Conservation (phyloP, 2,797 vertebrate genomes). For the Neoniphon sammara region DNA sequence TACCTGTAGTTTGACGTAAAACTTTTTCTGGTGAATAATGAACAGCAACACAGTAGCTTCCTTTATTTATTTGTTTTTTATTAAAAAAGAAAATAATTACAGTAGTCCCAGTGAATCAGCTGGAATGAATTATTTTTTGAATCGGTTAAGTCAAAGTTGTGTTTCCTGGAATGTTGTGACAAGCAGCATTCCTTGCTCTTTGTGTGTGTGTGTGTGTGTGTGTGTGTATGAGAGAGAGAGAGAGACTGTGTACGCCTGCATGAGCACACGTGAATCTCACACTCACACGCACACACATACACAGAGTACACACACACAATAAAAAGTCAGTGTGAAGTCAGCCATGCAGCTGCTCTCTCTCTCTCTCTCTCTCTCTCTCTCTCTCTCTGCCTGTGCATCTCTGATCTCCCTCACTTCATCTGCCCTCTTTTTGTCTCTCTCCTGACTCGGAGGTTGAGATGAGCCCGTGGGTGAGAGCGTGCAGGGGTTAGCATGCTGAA, state of each 20-base stretch:
- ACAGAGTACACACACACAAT: conserved; percentile 3
- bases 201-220: background rate
- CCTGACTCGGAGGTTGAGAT: conserved; percentile 22
- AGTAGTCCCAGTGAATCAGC: too few relatives aligned
- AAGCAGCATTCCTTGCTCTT: conserved; percentile 31
- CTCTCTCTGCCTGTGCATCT: background rate
- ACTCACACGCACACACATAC: too few relatives aligned
- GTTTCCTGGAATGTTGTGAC: conserved; percentile 26
- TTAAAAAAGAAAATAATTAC: background rate
- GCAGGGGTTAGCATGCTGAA: conserved; percentile 35
- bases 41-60: too few relatives aligned
- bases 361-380: conserved; percentile 22
- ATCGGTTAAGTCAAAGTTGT: conserved; percentile 39
- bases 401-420: background rate
- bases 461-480: conserved; percentile 26
- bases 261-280: conserved; percentile 15
- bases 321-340: conserved; percentile 33
- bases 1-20: too few relatives aligned
- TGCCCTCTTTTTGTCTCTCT: conserved; percentile 23
- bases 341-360: conserved; percentile 19
- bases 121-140: conserved; percentile 17
- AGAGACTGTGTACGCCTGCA: background rate
- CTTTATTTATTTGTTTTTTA: too few relatives aligned
- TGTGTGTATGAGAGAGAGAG: background rate
- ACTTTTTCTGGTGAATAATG: too few relatives aligned